Evolutionary conservation across 2,888 invertebrate species (phyloP).

Genomic region (Eupithecia subfuscata): DNA sequence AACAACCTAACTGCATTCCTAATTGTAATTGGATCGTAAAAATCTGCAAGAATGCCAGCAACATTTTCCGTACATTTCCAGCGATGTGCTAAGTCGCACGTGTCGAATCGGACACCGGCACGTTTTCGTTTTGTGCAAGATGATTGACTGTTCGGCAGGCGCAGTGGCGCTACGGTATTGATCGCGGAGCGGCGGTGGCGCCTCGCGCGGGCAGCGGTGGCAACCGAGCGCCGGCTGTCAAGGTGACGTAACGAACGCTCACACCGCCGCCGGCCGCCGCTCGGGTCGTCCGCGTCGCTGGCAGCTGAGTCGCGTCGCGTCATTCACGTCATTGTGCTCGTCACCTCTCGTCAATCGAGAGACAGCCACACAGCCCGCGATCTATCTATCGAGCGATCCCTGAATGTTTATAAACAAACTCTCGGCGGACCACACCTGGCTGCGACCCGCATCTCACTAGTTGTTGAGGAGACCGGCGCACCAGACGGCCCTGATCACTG

Average conservation of each 20-base stretch:
- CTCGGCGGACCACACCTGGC: background rate
- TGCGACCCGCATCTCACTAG: slow-evolving; percentile 46
- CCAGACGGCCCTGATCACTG: slow-evolving; percentile 62
- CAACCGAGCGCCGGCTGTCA: slow-evolving; percentile 38
- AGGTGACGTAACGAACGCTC: slow-evolving; percentile 51
- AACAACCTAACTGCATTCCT: background rate
- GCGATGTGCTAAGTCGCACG: slow-evolving; percentile 3
- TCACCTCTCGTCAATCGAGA: slow-evolving; percentile 28
- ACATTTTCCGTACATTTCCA: slow-evolving; percentile 8
- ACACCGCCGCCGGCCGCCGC: slow-evolving; percentile 65
- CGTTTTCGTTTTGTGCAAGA: slow-evolving; percentile 11
- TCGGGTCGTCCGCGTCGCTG: slow-evolving; percentile 64
- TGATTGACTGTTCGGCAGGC: slow-evolving; percentile 23
- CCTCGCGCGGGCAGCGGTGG: slow-evolving; percentile 24
- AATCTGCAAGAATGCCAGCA: background rate
- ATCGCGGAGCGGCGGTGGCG: slow-evolving; percentile 50
- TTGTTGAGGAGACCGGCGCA: slow-evolving; percentile 64
- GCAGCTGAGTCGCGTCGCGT: slow-evolving; percentile 48
- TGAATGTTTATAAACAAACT: slow-evolving; percentile 67
- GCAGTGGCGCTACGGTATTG: slow-evolving; percentile 49
- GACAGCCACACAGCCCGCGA: background rate
- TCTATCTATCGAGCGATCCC: slow-evolving; percentile 52
- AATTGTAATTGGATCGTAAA: background rate
- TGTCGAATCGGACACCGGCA: slow-evolving; percentile 14
- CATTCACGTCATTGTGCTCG: slow-evolving; percentile 40